Base-by-base conservation (phyloP, 1,140 invertebrate species). In the Armadillidium nasatum region DNA sequence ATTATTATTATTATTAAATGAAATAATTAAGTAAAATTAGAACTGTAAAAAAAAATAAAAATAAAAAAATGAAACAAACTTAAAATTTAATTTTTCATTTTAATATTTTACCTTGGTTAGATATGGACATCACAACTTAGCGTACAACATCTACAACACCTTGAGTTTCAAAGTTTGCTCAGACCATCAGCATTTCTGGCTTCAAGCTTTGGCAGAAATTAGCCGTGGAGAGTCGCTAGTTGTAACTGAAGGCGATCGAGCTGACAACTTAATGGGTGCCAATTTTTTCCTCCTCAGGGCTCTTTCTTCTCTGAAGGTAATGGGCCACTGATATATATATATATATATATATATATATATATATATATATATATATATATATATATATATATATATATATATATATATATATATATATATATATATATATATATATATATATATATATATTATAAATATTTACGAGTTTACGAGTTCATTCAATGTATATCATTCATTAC, bases 121-220 rank as follows among this genome's bases (percentile, higher is more conserved):
- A 78, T 94, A 94, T 83, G 92, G 92, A 0, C 93, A 95, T 83
- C 92, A 93, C 82, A 87, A 86, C 76, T 87, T 94, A 67, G 92
- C 91, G 0, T 87, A 88, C 1, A 84, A 85, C 60, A 89, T 94
- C 74, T 89, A 94, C 79, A 87, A 87, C 23, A 87, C 87, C 66
- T 83, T 94, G 15, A 88, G 90, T 0, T 89, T 90, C 80, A 87
- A 91, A 81, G 93, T 95, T 0, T 92, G 92, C 15, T 93, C 93
- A 15, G 96, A 98, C 83, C 91, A 95, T 83, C 89, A 94, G 66
- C 91, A 96, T 83, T 95, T 95, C 82, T 97, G 95, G 92, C 84
- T 98, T 54, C 88, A 90, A 0, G 92, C 92, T 7, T 85, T 97
- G 19, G 82, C 84, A 45, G 83, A 86, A 74, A 81, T 88, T 22